These are phyloP conservation scores for Brachyalestes nurse DNA, from an alignment of 2,797 vertebrate genomes.

Conservation along the genomic window DNA sequence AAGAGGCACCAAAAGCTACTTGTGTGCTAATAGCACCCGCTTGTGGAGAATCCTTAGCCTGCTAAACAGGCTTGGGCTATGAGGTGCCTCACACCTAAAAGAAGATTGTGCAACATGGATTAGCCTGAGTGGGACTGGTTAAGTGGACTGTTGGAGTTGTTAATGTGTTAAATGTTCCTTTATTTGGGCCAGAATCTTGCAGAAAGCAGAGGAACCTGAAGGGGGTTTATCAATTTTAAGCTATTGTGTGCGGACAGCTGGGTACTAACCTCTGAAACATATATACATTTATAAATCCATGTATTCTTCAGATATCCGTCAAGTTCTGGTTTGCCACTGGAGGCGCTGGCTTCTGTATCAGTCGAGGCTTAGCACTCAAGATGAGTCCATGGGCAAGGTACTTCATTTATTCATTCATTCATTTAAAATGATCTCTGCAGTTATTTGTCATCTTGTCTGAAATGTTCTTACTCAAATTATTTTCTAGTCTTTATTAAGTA, in stretches of 20 bases:
- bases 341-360: conserved; percentile 96
- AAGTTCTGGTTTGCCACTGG: conserved; percentile 99
- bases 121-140: too few relatives aligned
- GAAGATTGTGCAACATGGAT: too few relatives aligned
- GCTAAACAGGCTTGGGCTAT: neutral
- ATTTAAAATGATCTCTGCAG: too few relatives aligned
- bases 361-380: conserved; percentile 94
- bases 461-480: neutral
- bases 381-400: conserved; percentile 99
- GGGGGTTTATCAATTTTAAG: too few relatives aligned
- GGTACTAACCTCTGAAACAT: too few relatives aligned
- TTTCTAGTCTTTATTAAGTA: too few relatives aligned
- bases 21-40: neutral
- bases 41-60: neutral
- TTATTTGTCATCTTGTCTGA: neutral
- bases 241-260: too few relatives aligned
- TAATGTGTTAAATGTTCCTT: neutral
- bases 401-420: neutral
- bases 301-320: conserved; percentile 78
- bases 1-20: too few relatives aligned
- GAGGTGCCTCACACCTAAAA: neutral
- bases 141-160: too few relatives aligned
- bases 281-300: neutral
- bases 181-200: too few relatives aligned
- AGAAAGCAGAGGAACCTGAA: too few relatives aligned